Percentiles rank a stretch among this genome's conserved stretches.
Conservation (phyloP, 2,888 invertebrate genomes). For the Morpho helenor region DNA sequence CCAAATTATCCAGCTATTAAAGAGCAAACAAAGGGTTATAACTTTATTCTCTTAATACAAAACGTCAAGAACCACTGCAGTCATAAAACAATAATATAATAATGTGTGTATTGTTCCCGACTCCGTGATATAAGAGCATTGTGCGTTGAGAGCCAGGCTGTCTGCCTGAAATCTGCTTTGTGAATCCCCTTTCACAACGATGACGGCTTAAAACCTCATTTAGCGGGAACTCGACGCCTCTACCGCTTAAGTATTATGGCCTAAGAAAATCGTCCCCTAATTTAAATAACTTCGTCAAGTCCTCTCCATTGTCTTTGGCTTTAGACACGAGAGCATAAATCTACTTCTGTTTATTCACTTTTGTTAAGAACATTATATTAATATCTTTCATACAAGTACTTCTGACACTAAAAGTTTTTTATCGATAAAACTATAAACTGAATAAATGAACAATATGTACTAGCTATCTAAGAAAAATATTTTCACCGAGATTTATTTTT, state of each 20-base stretch:
- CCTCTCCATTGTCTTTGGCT: conserved; percentile 53
- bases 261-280: conserved; percentile 72
- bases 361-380: conserved; percentile 33
- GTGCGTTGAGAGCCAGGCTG: conserved; percentile 45
- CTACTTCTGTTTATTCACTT: conserved; percentile 50
- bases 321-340: conserved; percentile 57
- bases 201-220: conserved; percentile 71
- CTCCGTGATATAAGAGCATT: conserved; percentile 55
- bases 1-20: conserved; percentile 15
- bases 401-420: too few species aligned
- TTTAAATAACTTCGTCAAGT: conserved; percentile 69
- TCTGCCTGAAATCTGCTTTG: conserved; percentile 66
- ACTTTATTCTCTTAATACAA: conserved; percentile 52
- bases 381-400: too few species aligned
- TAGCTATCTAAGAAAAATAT: too few species aligned
- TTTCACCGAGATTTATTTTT: too few species aligned
- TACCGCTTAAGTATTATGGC: conserved; percentile 63
- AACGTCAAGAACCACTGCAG: conserved; percentile 56
- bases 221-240: conserved; percentile 58
- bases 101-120: conserved; percentile 49
- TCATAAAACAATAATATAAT: conserved; percentile 64
- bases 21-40: conserved; percentile 21
- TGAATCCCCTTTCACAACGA: conserved; percentile 60
- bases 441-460: too few species aligned
- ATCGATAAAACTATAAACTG: too few species aligned